phyloP scores from a whole-genome alignment of 2,888 invertebrate species.

The Apotomis capreana region DNA sequence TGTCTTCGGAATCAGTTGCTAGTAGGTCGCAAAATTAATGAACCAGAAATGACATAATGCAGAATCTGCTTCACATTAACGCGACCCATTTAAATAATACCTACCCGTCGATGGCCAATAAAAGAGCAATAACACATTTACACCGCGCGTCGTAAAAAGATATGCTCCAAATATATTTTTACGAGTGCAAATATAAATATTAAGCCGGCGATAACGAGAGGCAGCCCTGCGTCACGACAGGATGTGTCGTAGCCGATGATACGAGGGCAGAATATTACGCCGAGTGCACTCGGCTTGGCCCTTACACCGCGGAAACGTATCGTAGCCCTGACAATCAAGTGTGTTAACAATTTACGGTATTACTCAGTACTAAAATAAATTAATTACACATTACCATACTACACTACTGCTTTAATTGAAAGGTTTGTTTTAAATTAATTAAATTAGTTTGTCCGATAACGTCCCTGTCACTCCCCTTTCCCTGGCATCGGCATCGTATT shows the following conservation, averaged over 20 bases:
- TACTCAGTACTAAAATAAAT: too few species aligned
- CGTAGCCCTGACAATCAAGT: constrained; percentile 9
- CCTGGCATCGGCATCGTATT: too few species aligned
- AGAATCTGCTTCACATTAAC: constrained; percentile 13
- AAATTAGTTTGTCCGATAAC: too few species aligned
- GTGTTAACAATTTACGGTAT: neutral
- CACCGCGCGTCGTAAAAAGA: constrained; percentile 32
- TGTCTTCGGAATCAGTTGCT: constrained; percentile 23
- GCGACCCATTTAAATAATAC: constrained; percentile 25
- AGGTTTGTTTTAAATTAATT: too few species aligned
- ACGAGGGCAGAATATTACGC: constrained; percentile 69
- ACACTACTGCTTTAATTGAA: too few species aligned
- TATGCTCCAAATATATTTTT: constrained; percentile 39
- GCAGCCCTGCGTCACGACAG: constrained; percentile 68
- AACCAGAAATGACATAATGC: constrained; percentile 2
- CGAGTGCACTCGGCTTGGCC: constrained; percentile 40
- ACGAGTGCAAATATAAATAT: constrained; percentile 37
- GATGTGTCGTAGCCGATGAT: constrained; percentile 63
- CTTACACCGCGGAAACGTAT: constrained; percentile 22
- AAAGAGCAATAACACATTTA: constrained; percentile 36
- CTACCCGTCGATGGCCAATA: constrained; percentile 31
- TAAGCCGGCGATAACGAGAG: constrained; percentile 43
- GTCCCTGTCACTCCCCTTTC: too few species aligned
- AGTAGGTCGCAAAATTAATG: neutral
- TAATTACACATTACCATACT: too few species aligned